phyloP scores from a whole-genome alignment of 2,888 invertebrate genomes.

The Elegia similella region DNA sequence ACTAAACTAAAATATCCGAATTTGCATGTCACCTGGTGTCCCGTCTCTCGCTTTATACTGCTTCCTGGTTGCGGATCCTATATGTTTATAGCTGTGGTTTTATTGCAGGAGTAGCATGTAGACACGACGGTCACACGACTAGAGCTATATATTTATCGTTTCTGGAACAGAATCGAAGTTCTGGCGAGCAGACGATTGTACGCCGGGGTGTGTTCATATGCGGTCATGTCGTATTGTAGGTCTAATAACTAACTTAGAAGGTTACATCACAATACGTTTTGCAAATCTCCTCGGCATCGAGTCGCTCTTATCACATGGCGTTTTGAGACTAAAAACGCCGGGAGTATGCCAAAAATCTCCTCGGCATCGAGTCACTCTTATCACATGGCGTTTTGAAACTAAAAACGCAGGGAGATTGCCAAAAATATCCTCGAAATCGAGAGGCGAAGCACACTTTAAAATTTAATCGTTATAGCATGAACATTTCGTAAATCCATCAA shows the following conservation, averaged over 20 bases:
- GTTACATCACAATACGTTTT: background rate
- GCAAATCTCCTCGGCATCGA: too few species aligned
- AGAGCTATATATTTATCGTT: background rate
- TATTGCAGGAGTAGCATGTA: slow-evolving; percentile 36
- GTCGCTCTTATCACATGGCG: background rate
- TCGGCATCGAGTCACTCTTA: too few species aligned
- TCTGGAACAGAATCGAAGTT: slow-evolving; percentile 1
- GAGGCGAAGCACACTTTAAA: background rate
- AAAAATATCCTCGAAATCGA: background rate
- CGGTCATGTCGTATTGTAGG: background rate
- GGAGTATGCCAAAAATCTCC: too few species aligned
- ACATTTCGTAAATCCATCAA: background rate
- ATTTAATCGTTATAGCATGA: background rate
- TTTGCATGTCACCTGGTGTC: slow-evolving; percentile 45
- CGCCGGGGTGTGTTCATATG: slow-evolving; percentile 13
- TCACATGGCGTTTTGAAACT: background rate
- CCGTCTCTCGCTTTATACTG: slow-evolving; percentile 42
- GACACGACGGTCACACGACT: slow-evolving; percentile 10
- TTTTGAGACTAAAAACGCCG: background rate
- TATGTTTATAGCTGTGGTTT: slow-evolving; percentile 37
- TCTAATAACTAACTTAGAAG: background rate
- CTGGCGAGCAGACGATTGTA: background rate
- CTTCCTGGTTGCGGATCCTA: slow-evolving; percentile 51
- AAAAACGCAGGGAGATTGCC: background rate
- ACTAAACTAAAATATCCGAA: slow-evolving; percentile 41